Conservation (phyloP, 2,888 invertebrate genomes). For the Andrena trimmerana region DNA sequence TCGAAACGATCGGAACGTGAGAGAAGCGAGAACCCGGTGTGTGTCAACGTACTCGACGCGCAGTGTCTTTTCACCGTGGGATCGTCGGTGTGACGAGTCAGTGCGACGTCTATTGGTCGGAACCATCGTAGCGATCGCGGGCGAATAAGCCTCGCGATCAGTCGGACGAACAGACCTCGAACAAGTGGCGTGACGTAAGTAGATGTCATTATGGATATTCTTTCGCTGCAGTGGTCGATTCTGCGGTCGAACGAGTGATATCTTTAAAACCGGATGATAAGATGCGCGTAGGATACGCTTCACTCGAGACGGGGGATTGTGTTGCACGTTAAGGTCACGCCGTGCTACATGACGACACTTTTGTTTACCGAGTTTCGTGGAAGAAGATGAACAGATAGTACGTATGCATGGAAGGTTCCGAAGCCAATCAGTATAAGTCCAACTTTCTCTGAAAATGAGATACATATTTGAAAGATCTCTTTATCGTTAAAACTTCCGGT, state of each 20-base stretch:
- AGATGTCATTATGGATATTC: slow-evolving; percentile 59
- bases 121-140: background rate
- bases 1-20: too few species aligned
- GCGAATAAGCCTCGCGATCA: slow-evolving; percentile 24
- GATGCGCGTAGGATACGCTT: slow-evolving; percentile 7
- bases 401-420: background rate
- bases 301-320: background rate
- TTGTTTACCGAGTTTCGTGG: background rate
- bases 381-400: background rate
- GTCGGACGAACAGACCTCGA: slow-evolving; percentile 16
- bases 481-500: too few species aligned
- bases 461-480: too few species aligned
- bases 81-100: background rate
- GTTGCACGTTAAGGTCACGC: slow-evolving; percentile 11
- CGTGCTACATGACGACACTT: background rate
- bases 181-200: slow-evolving; percentile 48
- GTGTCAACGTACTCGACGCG: background rate
- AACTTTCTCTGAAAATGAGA: too few species aligned
- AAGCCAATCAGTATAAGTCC: too few species aligned
- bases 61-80: background rate
- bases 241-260: slow-evolving; percentile 48
- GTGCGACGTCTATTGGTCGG: background rate
- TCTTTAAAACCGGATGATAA: slow-evolving; percentile 34
- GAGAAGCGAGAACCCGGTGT: too few species aligned
- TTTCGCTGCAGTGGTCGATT: slow-evolving; percentile 63